Conservation (phyloP, 1,140 invertebrate species). For the Asbolus verrucosus region DNA sequence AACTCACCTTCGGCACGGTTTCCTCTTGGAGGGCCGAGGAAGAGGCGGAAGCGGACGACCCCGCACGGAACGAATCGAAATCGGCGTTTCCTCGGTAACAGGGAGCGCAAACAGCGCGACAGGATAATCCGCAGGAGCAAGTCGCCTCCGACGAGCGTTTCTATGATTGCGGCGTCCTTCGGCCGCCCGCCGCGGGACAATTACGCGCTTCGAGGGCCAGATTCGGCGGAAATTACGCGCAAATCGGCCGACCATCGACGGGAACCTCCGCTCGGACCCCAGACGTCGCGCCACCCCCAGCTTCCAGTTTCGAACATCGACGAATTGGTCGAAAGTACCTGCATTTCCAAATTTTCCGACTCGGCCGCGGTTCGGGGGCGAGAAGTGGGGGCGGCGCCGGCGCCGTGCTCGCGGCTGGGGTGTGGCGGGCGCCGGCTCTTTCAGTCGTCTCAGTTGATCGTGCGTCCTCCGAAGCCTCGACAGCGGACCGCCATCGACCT, state of each 20-base stretch:
- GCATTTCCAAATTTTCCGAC: constrained; percentile 43
- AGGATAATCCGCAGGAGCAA: constrained; percentile 39
- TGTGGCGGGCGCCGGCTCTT: constrained; percentile 60
- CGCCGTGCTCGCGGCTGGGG: constrained; percentile 56
- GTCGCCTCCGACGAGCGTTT: too few relatives aligned
- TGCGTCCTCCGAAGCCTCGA: constrained; percentile 51
- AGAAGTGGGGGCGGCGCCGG: constrained; percentile 56
- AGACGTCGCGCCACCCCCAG: not conserved
- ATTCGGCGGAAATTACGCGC: not conserved
- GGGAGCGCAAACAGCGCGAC: constrained; percentile 34
- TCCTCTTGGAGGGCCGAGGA: constrained; percentile 15
- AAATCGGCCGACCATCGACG: not conserved
- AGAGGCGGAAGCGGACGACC: not conserved
- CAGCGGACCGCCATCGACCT: constrained; percentile 24
- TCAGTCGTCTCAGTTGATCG: constrained; percentile 58
- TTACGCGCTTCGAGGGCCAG: not conserved
- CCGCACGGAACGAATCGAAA: constrained; percentile 42
- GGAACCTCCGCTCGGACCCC: not conserved
- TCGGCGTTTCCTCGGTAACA: constrained; percentile 45
- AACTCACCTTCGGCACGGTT: constrained; percentile 40
- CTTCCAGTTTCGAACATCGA: not conserved
- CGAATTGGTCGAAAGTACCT: constrained; percentile 40
- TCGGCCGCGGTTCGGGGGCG: constrained; percentile 46
- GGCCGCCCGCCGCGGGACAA: not conserved
- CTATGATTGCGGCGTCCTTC: too few relatives aligned